Evolutionary conservation across 2,797 vertebrate genomes (phyloP), one percentile per base, ranked within the genome.

Genomic region (Cottoperca gobio): DNA sequence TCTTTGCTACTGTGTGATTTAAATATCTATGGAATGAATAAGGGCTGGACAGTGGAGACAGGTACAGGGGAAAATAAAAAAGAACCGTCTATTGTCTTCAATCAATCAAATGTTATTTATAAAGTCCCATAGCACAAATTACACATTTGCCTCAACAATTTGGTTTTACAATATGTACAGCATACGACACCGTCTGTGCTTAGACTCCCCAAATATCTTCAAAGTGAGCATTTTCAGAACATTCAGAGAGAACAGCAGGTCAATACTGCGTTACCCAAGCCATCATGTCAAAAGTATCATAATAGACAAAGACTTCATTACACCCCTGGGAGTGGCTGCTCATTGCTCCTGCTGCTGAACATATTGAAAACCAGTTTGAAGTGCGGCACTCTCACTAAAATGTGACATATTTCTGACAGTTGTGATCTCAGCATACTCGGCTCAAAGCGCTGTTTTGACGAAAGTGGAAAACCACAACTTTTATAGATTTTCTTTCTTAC

Each of bases 221-320:
- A 85, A 80, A 87, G 69, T 43, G 63, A 79, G 28, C 28, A 50
- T 75, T 84, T 86, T 88, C 40, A 49, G 53, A 77, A 67, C 83
- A 82, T 87, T 87, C 70, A 46, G 11, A 60, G n/a, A 59, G 82
- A 89, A 79, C 64, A 85, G 78, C 59, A 52, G 79, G 80, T 80
- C 86, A 91, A 84, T 83, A 89, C 89, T 86, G 83, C 70, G 84
- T 89, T 88, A 82, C 72, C 68, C 50, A 65, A 76, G 73, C 71
- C 62, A 75, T 84, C 66, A 61, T 85, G 80, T 88, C 85, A 86
- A 76, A 89, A 84, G 83, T 86, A 87, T 81, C 79, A 78, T 63
- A 86, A 83, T 49, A 74, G 71, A 83, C 78, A 85, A 89, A 85
- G 76, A 72, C 69, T 28, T 35, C 58, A 53, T 86, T 63, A 43